A percentile compares a stretch with the other conserved stretches of the same genome.
These are phyloP conservation scores for Argyra leucocephala DNA, from an alignment of 2,888 invertebrate species.

Conservation along the genomic window DNA sequence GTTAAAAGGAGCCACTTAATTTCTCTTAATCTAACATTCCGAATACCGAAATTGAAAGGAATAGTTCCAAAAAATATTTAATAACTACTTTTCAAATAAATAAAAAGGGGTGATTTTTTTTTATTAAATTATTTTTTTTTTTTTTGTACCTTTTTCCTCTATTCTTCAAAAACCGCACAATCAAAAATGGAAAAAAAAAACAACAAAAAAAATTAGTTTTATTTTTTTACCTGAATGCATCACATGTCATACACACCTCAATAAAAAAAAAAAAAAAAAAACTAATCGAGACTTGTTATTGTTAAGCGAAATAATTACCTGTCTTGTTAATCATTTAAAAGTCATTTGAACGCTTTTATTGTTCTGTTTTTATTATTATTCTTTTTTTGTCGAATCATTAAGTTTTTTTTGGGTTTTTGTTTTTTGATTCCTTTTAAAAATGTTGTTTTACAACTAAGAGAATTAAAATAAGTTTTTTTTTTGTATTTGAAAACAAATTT, in stretches of 20 bases:
- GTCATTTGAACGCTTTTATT: not conserved
- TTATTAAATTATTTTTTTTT: not conserved
- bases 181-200: not conserved
- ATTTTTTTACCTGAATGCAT: not conserved
- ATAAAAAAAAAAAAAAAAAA: not conserved
- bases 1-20: not conserved
- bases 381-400: too few species aligned
- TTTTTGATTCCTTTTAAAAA: too few species aligned
- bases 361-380: too few species aligned
- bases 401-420: too few species aligned
- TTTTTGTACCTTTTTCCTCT: not conserved
- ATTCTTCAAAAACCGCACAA: not conserved
- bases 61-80: not conserved
- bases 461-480: too few species aligned
- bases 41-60: not conserved
- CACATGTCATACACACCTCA: constrained; percentile 4
- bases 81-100: constrained; percentile 6
- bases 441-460: too few species aligned
- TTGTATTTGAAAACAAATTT: too few species aligned
- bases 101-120: not conserved
- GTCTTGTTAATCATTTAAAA: constrained; percentile 1
- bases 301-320: not conserved
- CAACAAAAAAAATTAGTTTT: not conserved
- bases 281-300: too few species aligned
- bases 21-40: not conserved